Percentiles rank a stretch among this genome's conserved stretches.
Evolutionary conservation across 1,140 invertebrate genomes (phyloP).

Genomic region (Watersipora subatra): DNA sequence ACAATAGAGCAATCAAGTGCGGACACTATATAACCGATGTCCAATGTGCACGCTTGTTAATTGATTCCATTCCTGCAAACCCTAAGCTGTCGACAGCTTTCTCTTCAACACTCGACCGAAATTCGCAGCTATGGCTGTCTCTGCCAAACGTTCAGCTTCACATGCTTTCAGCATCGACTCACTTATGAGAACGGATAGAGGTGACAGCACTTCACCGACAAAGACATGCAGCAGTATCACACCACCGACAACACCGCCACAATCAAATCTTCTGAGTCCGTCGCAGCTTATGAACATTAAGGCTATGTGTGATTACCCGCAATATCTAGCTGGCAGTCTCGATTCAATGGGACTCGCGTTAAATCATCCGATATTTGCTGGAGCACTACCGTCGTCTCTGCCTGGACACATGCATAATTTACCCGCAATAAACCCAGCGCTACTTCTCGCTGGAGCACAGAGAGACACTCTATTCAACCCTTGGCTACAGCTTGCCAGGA

Average conservation of each 20-base stretch:
- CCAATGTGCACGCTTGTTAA: too few species aligned
- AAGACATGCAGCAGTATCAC: background rate
- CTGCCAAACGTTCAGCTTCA: background rate
- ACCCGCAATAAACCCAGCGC: background rate
- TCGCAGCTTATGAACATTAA: background rate
- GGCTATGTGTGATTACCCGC: background rate
- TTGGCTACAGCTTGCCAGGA: background rate
- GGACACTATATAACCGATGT: too few species aligned
- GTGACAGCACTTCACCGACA: background rate
- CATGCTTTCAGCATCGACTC: background rate
- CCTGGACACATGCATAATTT: background rate
- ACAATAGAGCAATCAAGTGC: too few species aligned
- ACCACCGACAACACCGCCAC: background rate
- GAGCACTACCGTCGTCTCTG: background rate
- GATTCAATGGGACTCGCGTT: background rate
- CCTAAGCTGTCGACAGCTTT: too few species aligned
- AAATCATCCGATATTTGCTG: background rate
- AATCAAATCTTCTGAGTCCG: background rate
- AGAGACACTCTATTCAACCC: background rate
- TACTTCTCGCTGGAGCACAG: background rate
- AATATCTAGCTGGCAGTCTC: background rate
- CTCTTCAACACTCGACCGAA: too few species aligned
- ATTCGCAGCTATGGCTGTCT: background rate
- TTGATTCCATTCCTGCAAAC: too few species aligned
- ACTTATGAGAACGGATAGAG: background rate